Evolutionary conservation across 2,888 invertebrate species (phyloP).

Genomic region (Bibio marci): DNA sequence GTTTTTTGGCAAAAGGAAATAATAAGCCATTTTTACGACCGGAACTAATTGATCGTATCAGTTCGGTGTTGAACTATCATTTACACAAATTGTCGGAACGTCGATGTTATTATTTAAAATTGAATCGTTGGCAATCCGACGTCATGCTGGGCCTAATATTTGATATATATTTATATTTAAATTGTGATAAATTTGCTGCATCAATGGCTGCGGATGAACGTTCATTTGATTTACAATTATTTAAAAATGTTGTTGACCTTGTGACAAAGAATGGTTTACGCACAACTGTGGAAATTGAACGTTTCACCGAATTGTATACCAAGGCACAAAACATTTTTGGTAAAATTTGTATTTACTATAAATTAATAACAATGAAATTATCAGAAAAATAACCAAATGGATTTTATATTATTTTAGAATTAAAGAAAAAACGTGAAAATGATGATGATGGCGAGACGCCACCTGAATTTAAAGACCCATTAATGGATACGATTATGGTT

Average conservation of each 20-base stretch:
- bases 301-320: constrained; percentile 59
- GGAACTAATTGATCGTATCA: constrained; percentile 82
- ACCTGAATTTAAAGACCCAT: constrained; percentile 89
- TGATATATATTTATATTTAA: constrained; percentile 92
- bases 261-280: constrained; percentile 73
- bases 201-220: constrained; percentile 94
- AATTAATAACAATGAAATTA: not conserved
- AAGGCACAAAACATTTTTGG: constrained; percentile 61
- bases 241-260: constrained; percentile 74
- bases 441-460: constrained; percentile 93
- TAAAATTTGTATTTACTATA: constrained; percentile 16
- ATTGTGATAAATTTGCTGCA: constrained; percentile 77
- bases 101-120: constrained; percentile 87
- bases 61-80: constrained; percentile 98
- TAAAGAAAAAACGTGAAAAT: constrained; percentile 74
- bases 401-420: constrained; percentile 26
- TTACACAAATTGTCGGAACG: constrained; percentile 90
- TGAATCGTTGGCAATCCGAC: constrained; percentile 96
- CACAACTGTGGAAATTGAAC: constrained; percentile 66
- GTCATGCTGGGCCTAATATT: constrained; percentile 80
- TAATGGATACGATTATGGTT: constrained; percentile 95
- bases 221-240: constrained; percentile 83
- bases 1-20: constrained; percentile 85
- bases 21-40: constrained; percentile 87
- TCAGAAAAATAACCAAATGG: constrained; percentile 1